Evolutionary conservation across 2,888 invertebrate genomes (phyloP).

Genomic region (Catocala nupta): DNA sequence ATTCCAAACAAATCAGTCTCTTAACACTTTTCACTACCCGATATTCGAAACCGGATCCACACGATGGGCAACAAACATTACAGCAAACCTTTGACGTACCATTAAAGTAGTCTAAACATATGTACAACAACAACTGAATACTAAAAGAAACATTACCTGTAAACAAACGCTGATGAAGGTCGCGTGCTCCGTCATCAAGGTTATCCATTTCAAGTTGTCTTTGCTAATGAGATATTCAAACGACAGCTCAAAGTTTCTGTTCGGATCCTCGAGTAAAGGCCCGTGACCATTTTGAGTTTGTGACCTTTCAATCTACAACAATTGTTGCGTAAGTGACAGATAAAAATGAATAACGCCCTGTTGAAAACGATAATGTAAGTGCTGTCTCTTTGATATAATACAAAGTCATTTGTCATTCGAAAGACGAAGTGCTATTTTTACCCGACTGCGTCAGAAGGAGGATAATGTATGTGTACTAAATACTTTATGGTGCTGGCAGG

Average conservation of each 20-base stretch:
- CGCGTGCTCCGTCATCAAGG: slow-evolving; percentile 95
- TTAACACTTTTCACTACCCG: no score
- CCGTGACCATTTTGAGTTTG: slow-evolving; percentile 75
- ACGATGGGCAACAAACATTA: no score
- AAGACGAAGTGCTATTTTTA: no score
- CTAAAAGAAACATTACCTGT: slow-evolving; percentile 77
- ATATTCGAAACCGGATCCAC: no score
- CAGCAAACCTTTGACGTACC: no score
- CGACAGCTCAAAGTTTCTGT: slow-evolving; percentile 92
- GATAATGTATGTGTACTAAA: no score
- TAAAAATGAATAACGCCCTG: slow-evolving; percentile 9
- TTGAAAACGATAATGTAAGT: slow-evolving; percentile 4
- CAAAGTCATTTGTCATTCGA: no score
- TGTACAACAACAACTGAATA: neutral
- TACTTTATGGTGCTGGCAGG: no score
- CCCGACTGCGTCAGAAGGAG: no score
- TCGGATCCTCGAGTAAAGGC: slow-evolving; percentile 72
- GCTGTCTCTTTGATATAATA: no score
- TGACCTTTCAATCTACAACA: slow-evolving; percentile 69
- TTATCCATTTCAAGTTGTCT: slow-evolving; percentile 97
- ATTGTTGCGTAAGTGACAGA: slow-evolving; percentile 3
- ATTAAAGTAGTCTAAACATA: slow-evolving; percentile 9
- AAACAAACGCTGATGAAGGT: slow-evolving; percentile 98
- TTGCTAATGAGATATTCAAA: slow-evolving; percentile 98
- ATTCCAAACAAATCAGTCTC: no score